phyloP scores from a whole-genome alignment of 2,888 invertebrate genomes.

The Drosophila demipolita region DNA sequence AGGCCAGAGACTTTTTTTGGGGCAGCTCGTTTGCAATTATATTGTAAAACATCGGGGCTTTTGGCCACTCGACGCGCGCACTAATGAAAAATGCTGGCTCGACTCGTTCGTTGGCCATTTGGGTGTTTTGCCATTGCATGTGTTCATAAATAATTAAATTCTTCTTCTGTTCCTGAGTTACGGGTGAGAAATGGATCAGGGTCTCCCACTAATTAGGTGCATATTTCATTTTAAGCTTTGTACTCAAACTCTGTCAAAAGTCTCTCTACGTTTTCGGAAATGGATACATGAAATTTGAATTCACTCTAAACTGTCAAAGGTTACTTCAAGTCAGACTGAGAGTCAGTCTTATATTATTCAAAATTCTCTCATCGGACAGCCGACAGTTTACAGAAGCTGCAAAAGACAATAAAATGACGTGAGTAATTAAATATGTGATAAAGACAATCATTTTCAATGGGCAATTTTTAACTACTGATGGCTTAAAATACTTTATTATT shows the following conservation, averaged over 20 bases:
- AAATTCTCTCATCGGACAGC: constrained; percentile 24
- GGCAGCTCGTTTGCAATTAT: constrained; percentile 62
- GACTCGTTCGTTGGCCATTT: constrained; percentile 18
- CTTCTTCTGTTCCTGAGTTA: constrained; percentile 27
- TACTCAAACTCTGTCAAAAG: constrained; percentile 44
- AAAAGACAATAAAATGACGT: background rate
- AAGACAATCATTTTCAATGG: background rate
- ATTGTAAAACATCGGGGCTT: constrained; percentile 63
- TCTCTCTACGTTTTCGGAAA: constrained; percentile 39
- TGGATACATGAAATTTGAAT: constrained; percentile 65
- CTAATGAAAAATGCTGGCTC: constrained; percentile 70
- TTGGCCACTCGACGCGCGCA: constrained; percentile 54
- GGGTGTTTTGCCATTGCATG: constrained; percentile 51
- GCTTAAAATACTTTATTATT: background rate
- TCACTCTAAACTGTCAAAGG: constrained; percentile 36
- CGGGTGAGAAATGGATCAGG: constrained; percentile 57
- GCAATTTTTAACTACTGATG: background rate
- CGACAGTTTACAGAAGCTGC: constrained; percentile 39
- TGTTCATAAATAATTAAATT: constrained; percentile 78
- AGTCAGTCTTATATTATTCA: constrained; percentile 10
- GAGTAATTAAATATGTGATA: background rate
- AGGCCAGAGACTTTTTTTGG: constrained; percentile 49
- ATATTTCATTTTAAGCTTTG: constrained; percentile 48
- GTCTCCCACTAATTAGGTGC: constrained; percentile 69
- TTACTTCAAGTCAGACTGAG: background rate